Conservation (phyloP, 2,888 invertebrate species). For the Apamea sordens region DNA sequence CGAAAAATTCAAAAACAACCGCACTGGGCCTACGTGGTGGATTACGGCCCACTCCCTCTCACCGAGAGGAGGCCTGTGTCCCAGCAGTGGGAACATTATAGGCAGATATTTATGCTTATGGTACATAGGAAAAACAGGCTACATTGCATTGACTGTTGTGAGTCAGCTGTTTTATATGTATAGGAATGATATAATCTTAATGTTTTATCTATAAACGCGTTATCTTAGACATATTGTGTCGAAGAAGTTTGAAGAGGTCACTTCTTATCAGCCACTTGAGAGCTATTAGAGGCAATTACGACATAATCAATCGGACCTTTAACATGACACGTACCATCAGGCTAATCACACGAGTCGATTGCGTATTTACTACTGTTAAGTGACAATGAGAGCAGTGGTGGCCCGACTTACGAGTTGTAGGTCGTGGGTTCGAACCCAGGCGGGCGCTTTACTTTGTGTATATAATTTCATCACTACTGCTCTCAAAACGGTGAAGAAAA, state of each 20-base stretch:
- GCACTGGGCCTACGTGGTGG: too few relatives aligned
- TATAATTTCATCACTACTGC: too few relatives aligned
- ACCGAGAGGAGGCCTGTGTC: too few relatives aligned
- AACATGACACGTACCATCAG: background rate
- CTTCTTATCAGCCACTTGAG: background rate
- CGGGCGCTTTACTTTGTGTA: too few relatives aligned
- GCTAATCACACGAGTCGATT: background rate
- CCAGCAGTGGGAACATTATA: too few relatives aligned
- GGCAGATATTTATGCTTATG: too few relatives aligned
- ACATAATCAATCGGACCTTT: background rate
- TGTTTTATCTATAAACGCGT: background rate
- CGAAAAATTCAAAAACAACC: background rate
- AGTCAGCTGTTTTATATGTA: background rate
- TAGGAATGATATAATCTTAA: background rate
- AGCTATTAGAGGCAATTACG: background rate
- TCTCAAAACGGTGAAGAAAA: too few relatives aligned
- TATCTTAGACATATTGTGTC: background rate
- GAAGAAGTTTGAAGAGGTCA: background rate
- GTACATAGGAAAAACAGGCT: background rate
- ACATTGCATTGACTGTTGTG: background rate
- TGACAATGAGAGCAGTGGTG: too few relatives aligned
- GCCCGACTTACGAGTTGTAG: too few relatives aligned
- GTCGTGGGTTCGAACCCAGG: too few relatives aligned
- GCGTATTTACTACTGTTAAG: background rate
- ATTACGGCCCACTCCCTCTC: too few relatives aligned